phyloP scores from a whole-genome alignment of 2,888 invertebrate genomes.

The Harpalus rubripes region DNA sequence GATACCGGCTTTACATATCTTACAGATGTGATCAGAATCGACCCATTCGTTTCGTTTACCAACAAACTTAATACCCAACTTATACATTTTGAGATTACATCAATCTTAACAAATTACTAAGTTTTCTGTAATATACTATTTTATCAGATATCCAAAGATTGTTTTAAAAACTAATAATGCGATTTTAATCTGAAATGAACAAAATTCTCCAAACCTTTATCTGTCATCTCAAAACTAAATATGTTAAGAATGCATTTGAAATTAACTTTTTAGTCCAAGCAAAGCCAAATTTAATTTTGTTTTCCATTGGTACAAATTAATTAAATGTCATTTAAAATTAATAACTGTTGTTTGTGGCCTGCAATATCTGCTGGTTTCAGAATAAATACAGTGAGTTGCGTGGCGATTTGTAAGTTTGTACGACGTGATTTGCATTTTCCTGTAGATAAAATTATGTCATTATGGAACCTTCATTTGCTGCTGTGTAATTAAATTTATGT shows the following conservation, averaged over 20 bases:
- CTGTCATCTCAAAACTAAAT: not conserved
- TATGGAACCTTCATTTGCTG: slow-evolving; percentile 22
- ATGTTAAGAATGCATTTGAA: not conserved
- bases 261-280: not conserved
- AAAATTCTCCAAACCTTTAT: too few relatives aligned
- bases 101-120: too few relatives aligned
- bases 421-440: slow-evolving; percentile 28
- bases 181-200: too few relatives aligned
- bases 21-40: too few relatives aligned
- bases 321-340: slow-evolving; percentile 23
- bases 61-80: too few relatives aligned
- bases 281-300: not conserved
- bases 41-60: too few relatives aligned
- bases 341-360: slow-evolving; percentile 13
- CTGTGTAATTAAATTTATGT: slow-evolving; percentile 25
- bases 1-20: too few relatives aligned
- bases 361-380: slow-evolving; percentile 3
- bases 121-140: too few relatives aligned
- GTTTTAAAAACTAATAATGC: too few relatives aligned
- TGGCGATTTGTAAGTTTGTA: slow-evolving; percentile 25
- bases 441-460: slow-evolving; percentile 35
- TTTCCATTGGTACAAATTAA: not conserved
- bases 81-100: too few relatives aligned
- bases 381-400: slow-evolving; percentile 22
- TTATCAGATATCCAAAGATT: too few relatives aligned